Base-by-base conservation (phyloP, 2,113 vertebrate species). In the Rhea americana region DNA sequence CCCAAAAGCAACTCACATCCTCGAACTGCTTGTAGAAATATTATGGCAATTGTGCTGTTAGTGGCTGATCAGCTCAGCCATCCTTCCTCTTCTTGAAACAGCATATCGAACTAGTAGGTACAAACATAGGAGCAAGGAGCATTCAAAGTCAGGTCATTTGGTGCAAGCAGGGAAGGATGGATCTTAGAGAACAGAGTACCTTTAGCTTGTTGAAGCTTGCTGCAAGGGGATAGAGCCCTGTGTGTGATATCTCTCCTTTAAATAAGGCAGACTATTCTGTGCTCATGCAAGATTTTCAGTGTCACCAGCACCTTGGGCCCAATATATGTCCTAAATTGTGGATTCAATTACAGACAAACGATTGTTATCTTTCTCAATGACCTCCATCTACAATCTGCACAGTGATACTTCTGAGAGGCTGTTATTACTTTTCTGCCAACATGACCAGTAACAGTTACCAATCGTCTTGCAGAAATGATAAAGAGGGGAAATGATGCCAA, bases 361-460 rank as follows among this genome's bases (percentile, higher is more conserved):
- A 58, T 59, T 41, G 86, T 81, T 26, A 26, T 15, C 13, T 1
- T 0, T 30, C 7, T 56, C 55, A 62, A 8, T 0, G 1, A 77
- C 0, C 0, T 17, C 45, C 11, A 66, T 28, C 59, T 83, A 25
- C 22, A 22, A 35, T 26, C 51, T 58, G 13, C 43, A 55, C 39
- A 5, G 13, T 56, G 53, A 73, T 39, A 53, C 61, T 9, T 13
- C 50, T 37, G 48, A 82, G 35, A 89, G 86, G 13, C 59, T 76
- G 19, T 30, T 72, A 48, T 1, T 0, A 26, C 20, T 51, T 66
- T 18, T 68, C 39, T 47, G 68, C 3, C 59, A 71, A 8, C 26
- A 41, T n/a, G 67, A 68, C 43, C 21, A 59, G 53, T 1, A 2
- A 43, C 62, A 79, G 26, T 9, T 82, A 24, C 59, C 50, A 70